Evolutionary conservation across 2,888 invertebrate species (phyloP), one percentile per base, ranked within the genome.

Genomic region (Heliconius ismenius): DNA sequence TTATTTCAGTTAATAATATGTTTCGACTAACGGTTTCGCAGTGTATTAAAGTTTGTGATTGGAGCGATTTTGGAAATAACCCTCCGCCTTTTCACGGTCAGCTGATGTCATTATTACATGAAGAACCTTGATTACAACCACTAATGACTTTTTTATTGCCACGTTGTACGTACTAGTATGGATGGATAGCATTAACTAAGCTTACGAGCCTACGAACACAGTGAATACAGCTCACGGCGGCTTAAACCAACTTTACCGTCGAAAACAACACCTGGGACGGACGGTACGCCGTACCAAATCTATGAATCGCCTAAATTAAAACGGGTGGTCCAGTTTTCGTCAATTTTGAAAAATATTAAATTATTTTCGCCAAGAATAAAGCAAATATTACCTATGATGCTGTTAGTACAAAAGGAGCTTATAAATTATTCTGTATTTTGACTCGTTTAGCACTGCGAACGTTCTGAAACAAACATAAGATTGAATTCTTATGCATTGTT

Each of bases 401-500:
- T 58, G 58, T 70, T 82, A 81, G 82, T 81, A 80, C 81, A 81
- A 79, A 78, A 79, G 80, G 70, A 43, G 68, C 77, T 73, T 63
- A 70, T 69, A 76, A 78, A 76, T 79, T 77, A 79, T 80, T 76
- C 76, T 75, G 76, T 75, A 79, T 80, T 81, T 80, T 76, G 76
- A 75, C 73, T 79, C 78, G 77, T 78, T 79, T 79, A 81, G 79
- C 74, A 62, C 78, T 76, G 77, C 77, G 74, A 81, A 76, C 75
- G 76, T 74, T 79, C 73, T 79, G 81, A 81, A 82, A 81, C 83
- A 88, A 89, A 90, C 86, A 88, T 89, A 86, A 90, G 89, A 91
- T 92, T 91, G 91, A 91, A 92, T 91, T 91, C 88, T 89, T 89
- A 92, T 93, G 92, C 92, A 90, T 90, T 91, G 92, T 89, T 92